Evolutionary conservation across 37 sponge, comb jelly and placozoan genomes (phyloP).

Genomic region (Ianthella basta): DNA sequence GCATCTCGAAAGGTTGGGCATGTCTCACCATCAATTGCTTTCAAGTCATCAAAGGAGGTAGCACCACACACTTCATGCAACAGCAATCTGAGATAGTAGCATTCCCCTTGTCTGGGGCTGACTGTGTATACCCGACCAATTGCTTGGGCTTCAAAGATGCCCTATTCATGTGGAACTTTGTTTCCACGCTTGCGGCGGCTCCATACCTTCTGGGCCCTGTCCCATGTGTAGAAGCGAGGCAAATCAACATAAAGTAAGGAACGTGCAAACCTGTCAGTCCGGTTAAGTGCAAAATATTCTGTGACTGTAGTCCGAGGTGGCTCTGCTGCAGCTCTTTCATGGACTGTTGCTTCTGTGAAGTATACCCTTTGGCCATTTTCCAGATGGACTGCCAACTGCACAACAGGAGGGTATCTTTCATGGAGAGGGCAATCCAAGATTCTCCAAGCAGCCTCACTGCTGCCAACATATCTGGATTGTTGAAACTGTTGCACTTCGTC

Average conservation of each 20-base stretch:
- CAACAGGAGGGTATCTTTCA: slow-evolving; percentile 43
- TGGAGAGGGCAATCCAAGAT: slow-evolving; percentile 56
- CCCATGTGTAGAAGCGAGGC: slow-evolving; percentile 44
- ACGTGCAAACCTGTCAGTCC: slow-evolving; percentile 38
- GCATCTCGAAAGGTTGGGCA: slow-evolving; percentile 47
- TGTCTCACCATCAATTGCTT: slow-evolving; percentile 29
- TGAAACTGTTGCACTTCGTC: slow-evolving; percentile 53
- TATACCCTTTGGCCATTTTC: slow-evolving; percentile 47
- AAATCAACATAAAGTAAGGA: slow-evolving; percentile 39
- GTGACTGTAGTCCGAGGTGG: slow-evolving; percentile 53
- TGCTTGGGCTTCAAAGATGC: slow-evolving; percentile 35
- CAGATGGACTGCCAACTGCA: slow-evolving; percentile 51
- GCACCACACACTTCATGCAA: slow-evolving; percentile 46
- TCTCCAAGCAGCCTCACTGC: slow-evolving; percentile 56
- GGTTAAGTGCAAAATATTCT: slow-evolving; percentile 44
- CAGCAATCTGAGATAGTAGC: slow-evolving; percentile 57
- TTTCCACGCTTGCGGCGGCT: slow-evolving; percentile 47
- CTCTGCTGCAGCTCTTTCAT: neutral
- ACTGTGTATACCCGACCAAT: slow-evolving; percentile 44
- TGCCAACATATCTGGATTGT: slow-evolving; percentile 38
- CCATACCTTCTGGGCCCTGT: slow-evolving; percentile 24
- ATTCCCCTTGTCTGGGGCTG: slow-evolving; percentile 44
- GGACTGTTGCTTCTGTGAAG: slow-evolving; percentile 48
- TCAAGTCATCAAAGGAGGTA: slow-evolving; percentile 32
- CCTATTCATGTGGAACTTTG: slow-evolving; percentile 12